Base-by-base conservation (phyloP, 2,113 vertebrate genomes). In the Panthera uncia region DNA sequence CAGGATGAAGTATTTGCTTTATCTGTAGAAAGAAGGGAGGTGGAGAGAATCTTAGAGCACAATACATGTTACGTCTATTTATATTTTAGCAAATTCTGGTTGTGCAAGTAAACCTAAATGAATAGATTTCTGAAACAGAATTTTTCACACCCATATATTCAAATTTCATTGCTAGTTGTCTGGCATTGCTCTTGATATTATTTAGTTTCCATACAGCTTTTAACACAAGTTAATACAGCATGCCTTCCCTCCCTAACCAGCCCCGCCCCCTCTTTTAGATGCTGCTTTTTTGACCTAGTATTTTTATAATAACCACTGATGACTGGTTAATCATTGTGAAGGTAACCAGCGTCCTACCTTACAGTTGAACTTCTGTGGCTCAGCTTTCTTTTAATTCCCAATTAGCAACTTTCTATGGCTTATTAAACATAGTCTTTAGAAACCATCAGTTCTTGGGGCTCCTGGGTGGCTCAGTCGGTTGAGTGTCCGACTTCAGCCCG, bases 1-100 rank as follows among this genome's bases (percentile, higher is more conserved):
- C 19, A 78, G 19, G 27, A 92, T 88, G 83, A 48, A 87, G 80
- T 89, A 63, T 33, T 68, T 96, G 50, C 52, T 92, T 73, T 91
- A 45, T 69, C 80, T 94, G 21, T 74, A 16, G 25, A 57, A 96
- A 91, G 45, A 86, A 52, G 23, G 23, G 76, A 69, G 1, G 21
- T 52, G 13, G 19, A 65, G 7, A 36, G 14, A 38, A n/a, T 4
- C 10, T 81, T 55, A 66, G 14, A 48, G 21, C 4, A 94, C 7
- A 38, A 25, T 73, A 63, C 45, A 25, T 18, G 69, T 25, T 65
- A 80, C 0, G 41, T 4, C 21, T 52, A 18, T 48, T 52, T 36
- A 19, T 86, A 10, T 73, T 87, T 63, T 27, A 3, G 45, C 4
- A 97, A 61, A 33, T 88, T 94, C 52, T 91, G 29, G 13, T 65